A percentile compares a stretch with the other conserved stretches of the same genome.
These are phyloP conservation scores for Babyrousa celebensis DNA, from an alignment of 2,797 vertebrate genomes.

Conservation along the genomic window DNA sequence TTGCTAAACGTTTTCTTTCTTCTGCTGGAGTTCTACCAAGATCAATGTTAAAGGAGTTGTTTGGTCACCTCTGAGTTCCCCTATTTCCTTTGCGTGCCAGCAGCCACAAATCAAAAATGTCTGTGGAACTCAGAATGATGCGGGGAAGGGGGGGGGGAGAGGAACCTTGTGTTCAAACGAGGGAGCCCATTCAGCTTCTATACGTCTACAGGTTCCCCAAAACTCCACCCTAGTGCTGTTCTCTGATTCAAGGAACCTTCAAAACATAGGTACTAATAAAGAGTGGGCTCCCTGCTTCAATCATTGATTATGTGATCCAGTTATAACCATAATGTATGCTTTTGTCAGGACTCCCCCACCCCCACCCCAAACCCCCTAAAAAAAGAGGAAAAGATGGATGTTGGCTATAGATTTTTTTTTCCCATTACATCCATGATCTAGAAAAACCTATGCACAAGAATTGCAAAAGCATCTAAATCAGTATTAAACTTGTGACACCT, in stretches of 20 bases:
- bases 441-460: background rate
- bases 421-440: background rate
- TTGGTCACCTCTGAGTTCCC: constrained; percentile 1
- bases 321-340: background rate
- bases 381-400: background rate
- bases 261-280: background rate
- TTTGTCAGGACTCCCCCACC: background rate
- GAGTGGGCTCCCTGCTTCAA: background rate
- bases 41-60: background rate
- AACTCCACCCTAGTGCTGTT: background rate
- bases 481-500: background rate
- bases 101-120: background rate
- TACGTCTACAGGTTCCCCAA: background rate
- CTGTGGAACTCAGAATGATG: background rate
- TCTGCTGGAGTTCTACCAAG: background rate
- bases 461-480: constrained; percentile 10
- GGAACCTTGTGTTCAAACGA: background rate
- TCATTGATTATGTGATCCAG: background rate
- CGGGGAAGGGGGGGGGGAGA: background rate
- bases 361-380: background rate
- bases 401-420: background rate
- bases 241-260: background rate
- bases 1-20: constrained; percentile 8
- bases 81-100: background rate
- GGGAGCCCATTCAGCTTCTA: background rate